Conservation (phyloP, 2,113 vertebrate species). For the Entelurus aequoreus region DNA sequence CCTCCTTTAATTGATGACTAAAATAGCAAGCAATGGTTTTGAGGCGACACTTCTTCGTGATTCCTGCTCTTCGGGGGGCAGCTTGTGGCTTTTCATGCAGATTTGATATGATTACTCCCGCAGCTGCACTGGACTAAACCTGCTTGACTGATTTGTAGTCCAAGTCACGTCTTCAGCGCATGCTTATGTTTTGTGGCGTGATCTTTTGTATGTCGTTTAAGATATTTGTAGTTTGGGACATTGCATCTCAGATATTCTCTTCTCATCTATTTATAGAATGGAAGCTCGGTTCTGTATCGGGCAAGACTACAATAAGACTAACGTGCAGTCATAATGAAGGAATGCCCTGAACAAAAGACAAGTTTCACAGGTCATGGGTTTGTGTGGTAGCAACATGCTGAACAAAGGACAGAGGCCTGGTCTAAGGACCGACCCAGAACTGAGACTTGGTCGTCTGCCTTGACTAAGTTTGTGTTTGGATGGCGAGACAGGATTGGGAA, state of each 20-base stretch:
- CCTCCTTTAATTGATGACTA: not conserved
- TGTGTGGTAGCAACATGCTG: too few relatives aligned
- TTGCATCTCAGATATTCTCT: slow-evolving; percentile 10
- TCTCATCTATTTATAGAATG: slow-evolving; percentile 44
- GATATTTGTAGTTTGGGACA: slow-evolving; percentile 34
- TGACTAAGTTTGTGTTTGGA: too few relatives aligned
- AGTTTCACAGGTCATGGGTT: too few relatives aligned
- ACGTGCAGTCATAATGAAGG: too few relatives aligned
- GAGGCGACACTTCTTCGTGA: not conserved
- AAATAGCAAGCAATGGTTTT: not conserved
- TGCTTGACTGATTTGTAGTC: slow-evolving; percentile 5
- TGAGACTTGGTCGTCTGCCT: too few relatives aligned
- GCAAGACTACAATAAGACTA: not conserved
- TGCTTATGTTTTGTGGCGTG: not conserved
- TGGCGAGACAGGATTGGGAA: too few relatives aligned
- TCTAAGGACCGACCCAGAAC: too few relatives aligned
- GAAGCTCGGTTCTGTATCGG: slow-evolving; percentile 13
- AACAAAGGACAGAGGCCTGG: too few relatives aligned
- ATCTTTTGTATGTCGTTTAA: not conserved
- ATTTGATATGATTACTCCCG: slow-evolving; percentile 20
- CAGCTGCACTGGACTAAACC: slow-evolving; percentile 10
- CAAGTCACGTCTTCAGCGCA: not conserved
- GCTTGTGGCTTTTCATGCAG: slow-evolving; percentile 19
- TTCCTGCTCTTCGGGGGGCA: too few relatives aligned
- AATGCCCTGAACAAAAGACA: too few relatives aligned